Conservation (phyloP, 2,113 vertebrate species). For the Rhea pennata region DNA sequence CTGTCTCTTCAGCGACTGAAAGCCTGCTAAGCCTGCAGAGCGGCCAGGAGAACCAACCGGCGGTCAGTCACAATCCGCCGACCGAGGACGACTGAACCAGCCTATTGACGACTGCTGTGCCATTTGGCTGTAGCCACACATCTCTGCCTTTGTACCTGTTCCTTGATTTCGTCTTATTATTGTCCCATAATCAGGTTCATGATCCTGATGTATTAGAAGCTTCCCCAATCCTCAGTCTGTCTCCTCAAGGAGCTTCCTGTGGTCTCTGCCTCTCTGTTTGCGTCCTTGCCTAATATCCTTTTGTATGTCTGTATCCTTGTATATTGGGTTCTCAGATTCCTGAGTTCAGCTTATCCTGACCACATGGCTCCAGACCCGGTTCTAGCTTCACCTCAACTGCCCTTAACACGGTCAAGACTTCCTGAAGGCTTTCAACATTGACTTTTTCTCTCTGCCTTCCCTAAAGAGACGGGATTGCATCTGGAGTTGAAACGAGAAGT, state of each 20-base stretch:
- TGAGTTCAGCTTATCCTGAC: not conserved
- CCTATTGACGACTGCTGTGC: not conserved
- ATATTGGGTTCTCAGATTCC: not conserved
- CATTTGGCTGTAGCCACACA: not conserved
- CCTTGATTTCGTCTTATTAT: not conserved
- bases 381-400: not conserved
- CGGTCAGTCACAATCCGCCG: not conserved
- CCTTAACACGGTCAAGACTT: not conserved
- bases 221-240: not conserved
- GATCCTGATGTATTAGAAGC: not conserved
- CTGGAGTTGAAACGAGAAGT: not conserved
- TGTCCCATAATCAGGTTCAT: not conserved
- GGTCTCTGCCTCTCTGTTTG: not conserved
- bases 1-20: not conserved
- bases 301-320: not conserved
- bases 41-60: not conserved
- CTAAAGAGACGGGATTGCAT: not conserved
- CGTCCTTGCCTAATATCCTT: not conserved
- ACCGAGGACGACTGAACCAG: not conserved
- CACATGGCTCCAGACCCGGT: not conserved
- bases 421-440: not conserved
- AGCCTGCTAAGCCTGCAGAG: not conserved
- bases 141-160: not conserved
- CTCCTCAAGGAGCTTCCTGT: not conserved
- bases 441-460: not conserved